Conservation (phyloP, 2,797 vertebrate genomes). For the Lateolabrax maculatus region DNA sequence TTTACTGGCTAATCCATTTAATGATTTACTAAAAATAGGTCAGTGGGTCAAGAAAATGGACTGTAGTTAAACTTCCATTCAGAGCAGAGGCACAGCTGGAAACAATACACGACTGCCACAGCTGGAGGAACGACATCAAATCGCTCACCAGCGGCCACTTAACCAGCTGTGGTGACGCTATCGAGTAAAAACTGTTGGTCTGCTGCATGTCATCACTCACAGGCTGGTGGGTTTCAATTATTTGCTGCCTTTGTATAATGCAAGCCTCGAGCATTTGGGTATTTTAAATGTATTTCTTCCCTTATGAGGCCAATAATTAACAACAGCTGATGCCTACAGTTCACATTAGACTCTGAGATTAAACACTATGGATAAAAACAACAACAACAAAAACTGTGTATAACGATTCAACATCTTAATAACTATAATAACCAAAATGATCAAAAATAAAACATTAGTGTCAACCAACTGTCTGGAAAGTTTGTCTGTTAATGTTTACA, state of each 20-base stretch:
- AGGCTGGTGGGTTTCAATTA: neutral
- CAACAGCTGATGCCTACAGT: neutral
- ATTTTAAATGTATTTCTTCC: neutral
- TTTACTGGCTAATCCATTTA: constrained; percentile 30
- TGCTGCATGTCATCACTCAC: neutral
- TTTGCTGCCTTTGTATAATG: neutral
- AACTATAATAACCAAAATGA: neutral
- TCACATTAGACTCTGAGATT: neutral
- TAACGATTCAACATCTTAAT: neutral
- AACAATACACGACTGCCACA: neutral
- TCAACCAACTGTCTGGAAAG: neutral
- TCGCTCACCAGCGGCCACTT: neutral
- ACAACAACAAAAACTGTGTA: neutral
- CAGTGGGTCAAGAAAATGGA: constrained; percentile 31
- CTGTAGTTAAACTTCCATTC: constrained; percentile 1
- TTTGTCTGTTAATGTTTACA: neutral
- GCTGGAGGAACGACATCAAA: neutral
- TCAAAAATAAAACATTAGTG: neutral
- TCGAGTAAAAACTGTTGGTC: neutral
- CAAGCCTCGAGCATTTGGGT: neutral
- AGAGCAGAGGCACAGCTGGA: constrained; percentile 7
- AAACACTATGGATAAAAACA: neutral
- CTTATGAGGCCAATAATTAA: neutral
- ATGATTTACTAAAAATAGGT: constrained; percentile 46
- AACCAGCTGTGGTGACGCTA: neutral